A percentile compares a stretch with the other conserved stretches of the same genome.
These are phyloP conservation scores for Enteromius mattozi DNA, from an alignment of 2,797 vertebrate genomes.

Conservation along the genomic window DNA sequence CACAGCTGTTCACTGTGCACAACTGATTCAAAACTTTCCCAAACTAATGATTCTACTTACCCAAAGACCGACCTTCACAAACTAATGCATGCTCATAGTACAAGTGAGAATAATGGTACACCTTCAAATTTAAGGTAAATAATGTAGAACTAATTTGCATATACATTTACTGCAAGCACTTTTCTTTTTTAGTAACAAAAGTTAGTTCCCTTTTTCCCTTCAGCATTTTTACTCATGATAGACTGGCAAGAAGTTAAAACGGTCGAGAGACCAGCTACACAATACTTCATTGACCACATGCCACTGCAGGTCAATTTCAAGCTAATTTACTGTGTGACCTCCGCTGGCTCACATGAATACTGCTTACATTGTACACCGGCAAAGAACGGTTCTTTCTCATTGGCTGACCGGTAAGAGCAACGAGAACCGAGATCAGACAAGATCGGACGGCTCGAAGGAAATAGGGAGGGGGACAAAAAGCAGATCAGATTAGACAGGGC, in stretches of 20 bases:
- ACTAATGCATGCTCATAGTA: neutral
- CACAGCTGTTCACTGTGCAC: constrained; percentile 28
- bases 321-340: constrained; percentile 39
- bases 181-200: too few relatives aligned
- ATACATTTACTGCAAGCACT: neutral
- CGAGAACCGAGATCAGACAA: neutral
- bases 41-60: neutral
- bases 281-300: constrained; percentile 40
- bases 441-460: neutral
- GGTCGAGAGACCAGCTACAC: constrained; percentile 9
- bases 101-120: neutral
- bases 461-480: neutral
- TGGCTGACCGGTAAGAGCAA: neutral
- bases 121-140: neutral
- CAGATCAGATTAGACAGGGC: constrained; percentile 19
- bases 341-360: constrained; percentile 29
- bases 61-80: neutral
- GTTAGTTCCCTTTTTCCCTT: neutral
- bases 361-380: constrained; percentile 35
- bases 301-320: constrained; percentile 48
- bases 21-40: neutral
- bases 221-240: neutral
- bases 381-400: neutral
- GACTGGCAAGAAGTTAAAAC: constrained; percentile 18
- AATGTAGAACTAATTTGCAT: neutral